Evolutionary conservation across 1,140 invertebrate species (phyloP).

Genomic region (Eubasilissa regina): DNA sequence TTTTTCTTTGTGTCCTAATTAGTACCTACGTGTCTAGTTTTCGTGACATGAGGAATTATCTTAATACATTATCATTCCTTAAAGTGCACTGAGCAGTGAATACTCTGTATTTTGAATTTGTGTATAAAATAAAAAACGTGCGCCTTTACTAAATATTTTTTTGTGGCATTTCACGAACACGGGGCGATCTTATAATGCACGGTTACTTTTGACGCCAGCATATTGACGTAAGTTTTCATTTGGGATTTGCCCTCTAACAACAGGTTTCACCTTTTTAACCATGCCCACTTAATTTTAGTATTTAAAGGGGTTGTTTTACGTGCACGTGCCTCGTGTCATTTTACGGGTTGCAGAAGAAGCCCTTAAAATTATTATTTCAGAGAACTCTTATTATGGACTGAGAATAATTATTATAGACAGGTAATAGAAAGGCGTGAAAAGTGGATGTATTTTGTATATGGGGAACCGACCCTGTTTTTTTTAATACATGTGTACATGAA

Average conservation of each 20-base stretch:
- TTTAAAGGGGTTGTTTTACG: conserved; percentile 4
- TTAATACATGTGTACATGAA: too few species aligned
- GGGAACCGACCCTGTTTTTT: too few species aligned
- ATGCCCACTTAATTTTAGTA: background rate
- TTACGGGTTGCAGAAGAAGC: background rate
- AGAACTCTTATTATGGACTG: background rate
- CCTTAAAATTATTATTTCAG: background rate
- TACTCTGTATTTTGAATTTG: background rate
- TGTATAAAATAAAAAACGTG: background rate
- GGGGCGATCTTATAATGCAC: background rate
- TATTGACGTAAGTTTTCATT: conserved; percentile 15
- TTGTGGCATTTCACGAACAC: background rate
- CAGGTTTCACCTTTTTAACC: conserved; percentile 15
- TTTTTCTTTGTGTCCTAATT: too few species aligned
- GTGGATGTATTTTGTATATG: conserved; percentile 3
- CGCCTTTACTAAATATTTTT: background rate
- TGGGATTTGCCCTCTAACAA: conserved; percentile 3
- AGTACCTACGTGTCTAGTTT: too few species aligned
- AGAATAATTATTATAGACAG: background rate
- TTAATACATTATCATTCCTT: too few species aligned
- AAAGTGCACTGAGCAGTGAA: too few species aligned
- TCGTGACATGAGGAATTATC: too few species aligned
- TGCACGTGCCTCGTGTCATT: conserved; percentile 17
- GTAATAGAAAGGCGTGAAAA: conserved; percentile 13
- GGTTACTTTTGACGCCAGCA: background rate